Conservation (phyloP, 2,113 vertebrate species). For the Budorcas taxicolor region DNA sequence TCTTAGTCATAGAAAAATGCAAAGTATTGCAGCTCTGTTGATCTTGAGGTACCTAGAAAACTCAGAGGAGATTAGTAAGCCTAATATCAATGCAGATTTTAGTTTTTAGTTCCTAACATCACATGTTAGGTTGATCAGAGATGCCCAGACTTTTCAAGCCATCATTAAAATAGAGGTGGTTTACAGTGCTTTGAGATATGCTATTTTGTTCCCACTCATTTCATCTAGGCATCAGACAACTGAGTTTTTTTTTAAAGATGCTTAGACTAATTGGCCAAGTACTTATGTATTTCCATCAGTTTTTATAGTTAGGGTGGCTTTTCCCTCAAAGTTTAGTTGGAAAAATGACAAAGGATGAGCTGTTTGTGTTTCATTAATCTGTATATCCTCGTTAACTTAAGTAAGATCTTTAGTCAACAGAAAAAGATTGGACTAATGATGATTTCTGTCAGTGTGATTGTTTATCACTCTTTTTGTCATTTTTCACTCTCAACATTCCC, state of each 20-base stretch:
- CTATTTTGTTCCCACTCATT: background rate
- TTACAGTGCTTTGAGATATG: background rate
- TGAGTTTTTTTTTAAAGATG: constrained; percentile 11
- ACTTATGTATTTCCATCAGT: constrained; percentile 31
- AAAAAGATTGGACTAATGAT: constrained; percentile 56
- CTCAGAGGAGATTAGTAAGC: background rate
- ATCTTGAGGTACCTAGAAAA: background rate
- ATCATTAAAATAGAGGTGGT: constrained; percentile 42
- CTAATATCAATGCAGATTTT: background rate
- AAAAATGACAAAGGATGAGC: constrained; percentile 62
- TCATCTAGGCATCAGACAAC: background rate
- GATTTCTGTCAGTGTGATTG: constrained; percentile 61
- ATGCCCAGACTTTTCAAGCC: background rate
- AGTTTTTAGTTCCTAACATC: background rate
- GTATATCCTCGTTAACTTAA: constrained; percentile 50
- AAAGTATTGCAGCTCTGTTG: background rate
- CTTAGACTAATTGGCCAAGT: constrained; percentile 50
- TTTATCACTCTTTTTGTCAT: constrained; percentile 58
- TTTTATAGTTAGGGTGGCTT: constrained; percentile 54
- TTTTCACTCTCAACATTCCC: constrained; percentile 48
- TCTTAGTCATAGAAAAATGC: background rate
- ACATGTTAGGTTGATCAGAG: background rate
- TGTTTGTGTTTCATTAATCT: constrained; percentile 66
- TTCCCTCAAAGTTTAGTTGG: constrained; percentile 38
- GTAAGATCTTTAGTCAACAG: constrained; percentile 63